These are phyloP conservation scores for Ctenodactylus gundi DNA, from an alignment of 2,113 vertebrate species.

Conservation along the genomic window DNA sequence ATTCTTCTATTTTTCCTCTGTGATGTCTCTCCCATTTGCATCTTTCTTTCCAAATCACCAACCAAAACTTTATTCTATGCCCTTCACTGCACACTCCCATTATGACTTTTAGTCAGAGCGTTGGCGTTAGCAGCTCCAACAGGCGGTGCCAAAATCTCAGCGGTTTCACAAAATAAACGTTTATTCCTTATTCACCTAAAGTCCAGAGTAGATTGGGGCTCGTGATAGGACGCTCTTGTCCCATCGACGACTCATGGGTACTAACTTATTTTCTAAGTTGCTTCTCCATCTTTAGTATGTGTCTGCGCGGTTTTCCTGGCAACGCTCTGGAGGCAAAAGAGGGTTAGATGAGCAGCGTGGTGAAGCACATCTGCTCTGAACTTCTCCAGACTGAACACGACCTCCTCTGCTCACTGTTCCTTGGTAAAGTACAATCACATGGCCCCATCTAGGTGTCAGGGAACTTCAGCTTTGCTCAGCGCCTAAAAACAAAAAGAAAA, in stretches of 20 bases:
- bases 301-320: not conserved
- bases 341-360: not conserved
- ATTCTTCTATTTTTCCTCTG: not conserved
- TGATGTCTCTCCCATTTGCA: not conserved
- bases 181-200: not conserved
- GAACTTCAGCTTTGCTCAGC: not conserved
- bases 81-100: not conserved
- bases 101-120: not conserved
- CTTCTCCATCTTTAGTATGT: not conserved
- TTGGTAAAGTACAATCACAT: not conserved
- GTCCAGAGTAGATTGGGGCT: not conserved
- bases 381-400: not conserved
- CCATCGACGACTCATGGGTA: not conserved
- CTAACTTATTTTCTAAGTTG: not conserved
- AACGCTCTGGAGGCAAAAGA: not conserved
- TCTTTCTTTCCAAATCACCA: not conserved
- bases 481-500: not conserved
- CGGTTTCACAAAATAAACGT: not conserved
- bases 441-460: not conserved
- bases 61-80: not conserved
- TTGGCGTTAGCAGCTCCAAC: not conserved
- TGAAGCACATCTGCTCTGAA: not conserved
- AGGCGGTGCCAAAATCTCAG: not conserved
- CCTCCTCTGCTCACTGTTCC: not conserved
- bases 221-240: not conserved